Base-by-base conservation (phyloP, 2,888 invertebrate genomes). In the Tenthredo mesomela region DNA sequence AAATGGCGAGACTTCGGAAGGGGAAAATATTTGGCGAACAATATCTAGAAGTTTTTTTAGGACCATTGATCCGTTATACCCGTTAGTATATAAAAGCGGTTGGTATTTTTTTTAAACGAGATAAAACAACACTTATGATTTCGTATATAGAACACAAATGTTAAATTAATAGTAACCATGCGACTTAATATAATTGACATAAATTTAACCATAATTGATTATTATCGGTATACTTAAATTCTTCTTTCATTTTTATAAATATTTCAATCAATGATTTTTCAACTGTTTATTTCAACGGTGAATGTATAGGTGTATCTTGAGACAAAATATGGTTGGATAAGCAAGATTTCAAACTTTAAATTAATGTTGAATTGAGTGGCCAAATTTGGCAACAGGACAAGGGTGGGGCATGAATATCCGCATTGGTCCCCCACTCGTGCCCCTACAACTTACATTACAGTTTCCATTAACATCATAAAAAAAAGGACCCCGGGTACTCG, bases 41-140 rank as follows among this genome's bases (percentile, higher is more conserved):
- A 50, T 61, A 37, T 77, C 47, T 29, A 21, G 40, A 80, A 80
- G 80, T 80, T 80, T 61, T 58, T 61, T 80, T 61, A 80, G 54
- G 77, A 77, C 54, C 18, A 54, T 50, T 50, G 29, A 50, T 50
- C 54, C 50, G 29, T 77, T 50, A 25, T 50, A 33, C 80, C 7
- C 40, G 21, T 58, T 33, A n/a, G 80, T 21, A n/a, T n/a, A n/a
- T n/a, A 58, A 21, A 61, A 61, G 47, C 61, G 40, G 37, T 10
- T 7, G 37, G 40, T 80, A 40, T 80, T 80, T 58, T 54, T 54
- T 54, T 21, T 29, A 77, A 61, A 0, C 25, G 21, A 18, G 61
- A 61, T 40, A 40, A 2, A 80, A 80, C 40, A 80, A 80, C 3
- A 18, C 18, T 67, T 18, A 9, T 33, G 33, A 67, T 33, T 67